Evolutionary conservation across 1,140 invertebrate species (phyloP), one percentile per base, ranked within the genome.

Genomic region (Heliothis virescens): DNA sequence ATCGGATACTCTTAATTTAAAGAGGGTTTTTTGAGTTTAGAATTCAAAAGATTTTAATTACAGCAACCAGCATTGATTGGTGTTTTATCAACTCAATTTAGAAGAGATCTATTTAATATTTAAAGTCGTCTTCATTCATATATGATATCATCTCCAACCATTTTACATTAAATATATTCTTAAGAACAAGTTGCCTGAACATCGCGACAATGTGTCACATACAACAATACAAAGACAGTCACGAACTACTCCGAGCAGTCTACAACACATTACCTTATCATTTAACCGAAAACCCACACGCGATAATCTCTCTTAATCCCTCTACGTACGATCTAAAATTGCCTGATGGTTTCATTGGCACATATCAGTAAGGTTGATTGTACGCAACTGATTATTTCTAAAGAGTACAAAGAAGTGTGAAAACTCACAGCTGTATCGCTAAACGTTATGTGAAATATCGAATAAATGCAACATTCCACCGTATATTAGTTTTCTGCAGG

Each of bases 391-490:
- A 83, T 83, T 83, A 79, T 41, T 71, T 82, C 78, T 79, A 80
- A 81, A 82, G 72, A 80, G 60, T 80, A 75, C 52, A 47, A 73
- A 55, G 26, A 60, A 57, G 89, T 89, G 89, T 84, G 85, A 89
- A 90, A 88, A 87, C 82, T 89, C 81, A 67, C 80, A 77, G 82
- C 55, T 72, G 55, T 53, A 79, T 60, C 83, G 83, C 82, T 90
- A 89, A 88, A 85, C 84, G 81, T 73, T 81, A 80, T 83, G 87
- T 84, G 84, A 90, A 89, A 89, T 89, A 81, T 89, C 83, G 79
- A 79, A 83, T 87, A 87, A 86, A 63, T 76, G 48, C 60, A 76
- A 76, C 74, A 76, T 75, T 62, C 57, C 67, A 21, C 15, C 21
- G 18, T 29, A 29, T 71, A 71, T 18, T 71, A 53, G 52, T 71